Percentiles rank a stretch among this genome's conserved stretches.
These are phyloP conservation scores for Eudemis profundana DNA, from an alignment of 2,888 invertebrate genomes.

Conservation along the genomic window DNA sequence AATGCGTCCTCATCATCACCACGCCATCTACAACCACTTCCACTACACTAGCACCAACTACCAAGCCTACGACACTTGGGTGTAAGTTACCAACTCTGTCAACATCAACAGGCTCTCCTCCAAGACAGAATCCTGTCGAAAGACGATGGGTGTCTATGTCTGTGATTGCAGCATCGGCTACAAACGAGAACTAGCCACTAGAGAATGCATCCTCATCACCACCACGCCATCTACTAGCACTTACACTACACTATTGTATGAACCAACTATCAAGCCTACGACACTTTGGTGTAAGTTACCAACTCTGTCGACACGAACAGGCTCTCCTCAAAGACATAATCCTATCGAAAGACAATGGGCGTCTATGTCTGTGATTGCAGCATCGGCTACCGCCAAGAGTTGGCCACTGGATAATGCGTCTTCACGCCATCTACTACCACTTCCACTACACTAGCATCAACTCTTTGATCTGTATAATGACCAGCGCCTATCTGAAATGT, in stretches of 20 bases:
- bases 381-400: constrained; percentile 90
- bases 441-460: constrained; percentile 51
- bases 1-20: constrained; percentile 60
- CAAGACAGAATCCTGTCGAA: constrained; percentile 89
- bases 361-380: constrained; percentile 94
- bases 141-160: constrained; percentile 93
- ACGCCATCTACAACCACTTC: constrained; percentile 48
- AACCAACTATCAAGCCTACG: constrained; percentile 41
- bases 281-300: neutral
- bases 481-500: no score
- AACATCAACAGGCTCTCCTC: constrained; percentile 73
- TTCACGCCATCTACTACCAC: constrained; percentile 49
- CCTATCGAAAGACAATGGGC: constrained; percentile 94
- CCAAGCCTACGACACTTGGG: neutral
- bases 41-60: constrained; percentile 50
- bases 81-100: neutral
- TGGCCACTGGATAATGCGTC: constrained; percentile 66
- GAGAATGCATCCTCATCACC: constrained; percentile 62
- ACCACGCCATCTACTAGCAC: constrained; percentile 47
- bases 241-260: constrained; percentile 52
- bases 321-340: constrained; percentile 85
- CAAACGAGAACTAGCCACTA: constrained; percentile 85
- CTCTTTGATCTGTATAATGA: no score
- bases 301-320: neutral
- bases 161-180: constrained; percentile 94